Conservation (phyloP, 1,140 invertebrate species). For the Cydia splendana region DNA sequence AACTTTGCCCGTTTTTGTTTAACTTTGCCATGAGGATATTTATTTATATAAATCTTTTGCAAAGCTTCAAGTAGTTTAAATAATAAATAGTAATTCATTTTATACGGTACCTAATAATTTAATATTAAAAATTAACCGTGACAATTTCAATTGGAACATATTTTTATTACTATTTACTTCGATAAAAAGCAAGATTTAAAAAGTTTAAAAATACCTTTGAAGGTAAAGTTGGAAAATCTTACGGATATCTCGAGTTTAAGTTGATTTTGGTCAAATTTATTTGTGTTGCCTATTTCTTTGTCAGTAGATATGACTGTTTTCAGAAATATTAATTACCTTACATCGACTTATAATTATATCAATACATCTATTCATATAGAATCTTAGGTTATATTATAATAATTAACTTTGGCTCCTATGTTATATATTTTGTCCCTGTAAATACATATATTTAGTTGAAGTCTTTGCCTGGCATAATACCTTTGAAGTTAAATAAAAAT, state of each 20-base stretch:
- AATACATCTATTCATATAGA: not conserved
- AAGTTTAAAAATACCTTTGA: not conserved
- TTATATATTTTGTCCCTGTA: conserved; percentile 42
- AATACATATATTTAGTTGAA: conserved; percentile 32
- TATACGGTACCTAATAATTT: too few relatives aligned
- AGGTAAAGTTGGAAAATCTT: not conserved
- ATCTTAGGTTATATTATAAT: conserved; percentile 2
- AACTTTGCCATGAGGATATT: too few relatives aligned
- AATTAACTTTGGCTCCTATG: conserved; percentile 39
- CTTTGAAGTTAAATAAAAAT: not conserved
- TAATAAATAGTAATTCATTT: too few relatives aligned
- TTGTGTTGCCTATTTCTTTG: not conserved
- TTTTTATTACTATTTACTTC: too few relatives aligned
- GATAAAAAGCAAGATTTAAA: not conserved
- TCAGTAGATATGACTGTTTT: not conserved
- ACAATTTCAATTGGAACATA: too few relatives aligned
- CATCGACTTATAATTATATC: not conserved
- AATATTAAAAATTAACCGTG: too few relatives aligned
- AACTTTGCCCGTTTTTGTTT: conserved; percentile 8
- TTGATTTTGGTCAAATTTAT: too few relatives aligned
- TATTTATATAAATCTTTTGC: too few relatives aligned
- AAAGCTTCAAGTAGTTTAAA: too few relatives aligned
- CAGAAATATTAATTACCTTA: not conserved
- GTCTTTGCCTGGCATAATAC: not conserved
- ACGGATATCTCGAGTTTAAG: too few relatives aligned